Evolutionary conservation across 2,888 invertebrate genomes (phyloP).

Genomic region (Tetanocera ferruginea): DNA sequence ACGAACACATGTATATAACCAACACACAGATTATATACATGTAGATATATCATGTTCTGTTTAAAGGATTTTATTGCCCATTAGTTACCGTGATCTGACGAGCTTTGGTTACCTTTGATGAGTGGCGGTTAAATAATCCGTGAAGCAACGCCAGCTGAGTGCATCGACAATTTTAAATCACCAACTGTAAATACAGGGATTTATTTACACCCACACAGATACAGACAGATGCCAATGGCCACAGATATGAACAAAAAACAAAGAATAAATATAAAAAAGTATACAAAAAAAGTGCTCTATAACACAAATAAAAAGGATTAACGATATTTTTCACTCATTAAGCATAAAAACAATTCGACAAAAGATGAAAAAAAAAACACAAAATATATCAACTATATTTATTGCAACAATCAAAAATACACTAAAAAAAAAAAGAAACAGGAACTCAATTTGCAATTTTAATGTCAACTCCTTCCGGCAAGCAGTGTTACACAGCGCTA

Average conservation of each 20-base stretch:
- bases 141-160: neutral
- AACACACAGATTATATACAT: constrained; percentile 18
- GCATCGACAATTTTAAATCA: constrained; percentile 14
- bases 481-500: neutral
- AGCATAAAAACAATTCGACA: constrained; percentile 40
- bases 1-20: neutral
- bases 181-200: neutral
- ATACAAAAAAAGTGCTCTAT: neutral
- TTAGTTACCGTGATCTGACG: neutral
- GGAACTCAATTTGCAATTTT: neutral
- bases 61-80: neutral
- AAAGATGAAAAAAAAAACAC: too few species aligned
- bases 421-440: neutral
- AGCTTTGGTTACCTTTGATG: constrained; percentile 9
- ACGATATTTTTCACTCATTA: constrained; percentile 37
- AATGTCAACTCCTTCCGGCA: neutral
- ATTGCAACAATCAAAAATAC: constrained; percentile 37
- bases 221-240: constrained; percentile 1
- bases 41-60: neutral
- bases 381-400: constrained; percentile 24
- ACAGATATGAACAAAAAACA: neutral
- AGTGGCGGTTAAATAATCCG: constrained; percentile 23
- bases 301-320: constrained; percentile 15
- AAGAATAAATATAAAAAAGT: neutral
- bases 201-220: neutral